Evolutionary conservation across 1,140 invertebrate genomes (phyloP).

Genomic region (Conus ventricosus): DNA sequence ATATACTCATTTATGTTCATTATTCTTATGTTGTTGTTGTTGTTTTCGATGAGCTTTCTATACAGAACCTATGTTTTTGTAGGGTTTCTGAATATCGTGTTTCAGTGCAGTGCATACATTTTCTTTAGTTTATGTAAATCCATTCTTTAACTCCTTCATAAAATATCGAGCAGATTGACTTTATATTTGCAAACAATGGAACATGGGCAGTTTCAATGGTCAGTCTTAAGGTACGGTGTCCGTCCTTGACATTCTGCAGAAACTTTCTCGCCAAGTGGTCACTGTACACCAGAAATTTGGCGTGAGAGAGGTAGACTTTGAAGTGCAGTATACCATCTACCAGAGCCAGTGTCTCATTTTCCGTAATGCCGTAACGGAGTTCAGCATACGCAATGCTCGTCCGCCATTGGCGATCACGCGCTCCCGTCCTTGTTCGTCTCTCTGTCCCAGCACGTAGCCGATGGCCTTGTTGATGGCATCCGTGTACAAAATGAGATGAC

Average conservation of each 20-base stretch:
- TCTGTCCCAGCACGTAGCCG: not conserved
- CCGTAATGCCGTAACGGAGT: not conserved
- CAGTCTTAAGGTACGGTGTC: too few species aligned
- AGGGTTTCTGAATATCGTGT: too few species aligned
- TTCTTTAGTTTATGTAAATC: too few species aligned
- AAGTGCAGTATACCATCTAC: not conserved
- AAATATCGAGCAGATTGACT: too few species aligned
- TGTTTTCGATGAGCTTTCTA: too few species aligned
- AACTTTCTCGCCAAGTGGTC: not conserved
- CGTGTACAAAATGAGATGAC: not conserved
- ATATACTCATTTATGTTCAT: too few species aligned
- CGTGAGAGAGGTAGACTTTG: not conserved
- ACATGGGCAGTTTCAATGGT: too few species aligned
- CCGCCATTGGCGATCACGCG: not conserved
- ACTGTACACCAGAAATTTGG: conserved; percentile 4
- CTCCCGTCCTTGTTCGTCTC: not conserved
- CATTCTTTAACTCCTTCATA: too few species aligned
- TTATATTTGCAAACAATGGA: too few species aligned
- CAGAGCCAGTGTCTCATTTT: not conserved
- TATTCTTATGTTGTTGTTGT: too few species aligned
- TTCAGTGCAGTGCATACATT: too few species aligned
- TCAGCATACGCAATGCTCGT: conserved; percentile 11
- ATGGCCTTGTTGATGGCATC: not conserved
- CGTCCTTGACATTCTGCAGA: not conserved
- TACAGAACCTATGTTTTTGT: too few species aligned